A percentile compares a stretch with the other conserved stretches of the same genome.
Conservation (phyloP, 1,140 invertebrate species). For the Apocrypta bakeri region DNA sequence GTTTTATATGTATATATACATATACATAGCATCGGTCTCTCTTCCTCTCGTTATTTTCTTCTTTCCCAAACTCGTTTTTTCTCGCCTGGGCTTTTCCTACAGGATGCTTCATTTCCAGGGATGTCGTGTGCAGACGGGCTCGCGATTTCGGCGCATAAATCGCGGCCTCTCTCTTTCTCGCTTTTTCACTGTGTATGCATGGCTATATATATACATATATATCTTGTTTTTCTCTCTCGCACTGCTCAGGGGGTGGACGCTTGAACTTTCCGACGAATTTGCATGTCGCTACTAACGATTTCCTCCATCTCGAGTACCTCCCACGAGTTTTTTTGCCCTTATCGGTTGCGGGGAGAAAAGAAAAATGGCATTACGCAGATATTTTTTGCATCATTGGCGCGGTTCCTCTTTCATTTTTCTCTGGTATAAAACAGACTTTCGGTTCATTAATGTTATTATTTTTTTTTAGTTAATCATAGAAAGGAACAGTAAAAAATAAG, state of each 20-base stretch:
- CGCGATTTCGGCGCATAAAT: slow-evolving; percentile 61
- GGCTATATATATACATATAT: slow-evolving; percentile 16
- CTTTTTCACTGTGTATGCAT: slow-evolving; percentile 19
- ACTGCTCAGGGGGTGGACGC: background rate
- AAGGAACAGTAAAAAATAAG: too few relatives aligned
- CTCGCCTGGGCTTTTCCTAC: slow-evolving; percentile 24
- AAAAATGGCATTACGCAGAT: slow-evolving; percentile 18
- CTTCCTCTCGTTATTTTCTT: slow-evolving; percentile 47
- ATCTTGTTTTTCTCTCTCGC: slow-evolving; percentile 53
- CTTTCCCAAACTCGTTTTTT: background rate
- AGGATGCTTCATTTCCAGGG: slow-evolving; percentile 54
- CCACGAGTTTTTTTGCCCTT: slow-evolving; percentile 57
- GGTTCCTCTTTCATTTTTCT: slow-evolving; percentile 33
- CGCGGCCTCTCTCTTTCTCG: slow-evolving; percentile 47
- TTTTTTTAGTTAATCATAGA: too few relatives aligned
- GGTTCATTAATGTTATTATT: too few relatives aligned
- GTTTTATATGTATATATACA: too few relatives aligned
- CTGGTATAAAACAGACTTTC: too few relatives aligned
- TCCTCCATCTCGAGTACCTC: slow-evolving; percentile 59
- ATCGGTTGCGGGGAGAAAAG: slow-evolving; percentile 17
- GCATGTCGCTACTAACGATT: slow-evolving; percentile 64
- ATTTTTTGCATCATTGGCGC: slow-evolving; percentile 43
- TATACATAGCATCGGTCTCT: slow-evolving; percentile 8
- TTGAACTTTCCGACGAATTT: slow-evolving; percentile 61
- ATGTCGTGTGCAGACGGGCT: slow-evolving; percentile 54